Conservation (phyloP, 35 echinoderm and acorn worm species). For the Apostichopus japonicus region DNA sequence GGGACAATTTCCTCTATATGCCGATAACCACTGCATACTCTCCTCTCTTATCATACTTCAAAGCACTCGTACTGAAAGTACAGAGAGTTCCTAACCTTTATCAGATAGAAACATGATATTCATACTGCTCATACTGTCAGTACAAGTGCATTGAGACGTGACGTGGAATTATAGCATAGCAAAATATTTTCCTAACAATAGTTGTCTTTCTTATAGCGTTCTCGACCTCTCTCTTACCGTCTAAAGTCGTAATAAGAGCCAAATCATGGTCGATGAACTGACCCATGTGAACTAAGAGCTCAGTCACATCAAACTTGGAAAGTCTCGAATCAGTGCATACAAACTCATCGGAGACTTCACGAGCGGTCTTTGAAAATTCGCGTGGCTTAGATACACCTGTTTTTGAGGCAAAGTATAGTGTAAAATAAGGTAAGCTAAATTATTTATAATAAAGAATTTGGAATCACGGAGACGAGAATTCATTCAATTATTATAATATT, state of each 20-base stretch:
- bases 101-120: neutral
- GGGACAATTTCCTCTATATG: too few relatives aligned
- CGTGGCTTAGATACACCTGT: constrained; percentile 9
- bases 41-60: too few relatives aligned
- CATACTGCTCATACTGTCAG: neutral
- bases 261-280: constrained; percentile 26
- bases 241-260: neutral
- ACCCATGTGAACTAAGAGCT: constrained; percentile 18
- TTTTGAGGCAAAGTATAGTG: neutral
- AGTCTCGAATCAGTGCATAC: neutral
- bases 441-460: too few relatives aligned
- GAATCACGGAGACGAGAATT: too few relatives aligned
- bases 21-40: neutral
- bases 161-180: too few relatives aligned
- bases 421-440: too few relatives aligned
- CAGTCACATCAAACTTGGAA: neutral
- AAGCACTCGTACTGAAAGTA: too few relatives aligned
- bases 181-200: too few relatives aligned
- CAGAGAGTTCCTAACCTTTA: too few relatives aligned
- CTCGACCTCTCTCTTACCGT: neutral
- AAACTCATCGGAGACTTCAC: neutral
- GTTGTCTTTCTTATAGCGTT: too few relatives aligned
- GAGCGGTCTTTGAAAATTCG: neutral
- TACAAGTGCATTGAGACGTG: neutral
- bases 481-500: too few relatives aligned